Evolutionary conservation across 2,113 vertebrate species (phyloP).

Genomic region (Potamarius usumacintae): DNA sequence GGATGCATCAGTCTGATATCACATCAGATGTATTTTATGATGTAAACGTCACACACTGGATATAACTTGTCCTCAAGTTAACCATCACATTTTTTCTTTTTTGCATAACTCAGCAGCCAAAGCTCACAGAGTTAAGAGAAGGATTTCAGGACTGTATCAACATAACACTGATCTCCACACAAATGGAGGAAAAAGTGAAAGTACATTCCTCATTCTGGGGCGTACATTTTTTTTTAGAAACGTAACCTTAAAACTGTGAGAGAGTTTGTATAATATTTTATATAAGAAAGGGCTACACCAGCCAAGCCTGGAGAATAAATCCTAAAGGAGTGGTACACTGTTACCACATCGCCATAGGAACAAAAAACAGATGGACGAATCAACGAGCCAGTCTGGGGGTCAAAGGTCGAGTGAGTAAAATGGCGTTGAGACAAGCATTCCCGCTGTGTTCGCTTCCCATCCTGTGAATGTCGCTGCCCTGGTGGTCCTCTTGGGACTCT

Average conservation of each 20-base stretch:
- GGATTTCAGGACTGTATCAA: not conserved
- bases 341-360: not conserved
- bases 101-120: not conserved
- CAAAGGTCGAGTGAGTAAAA: slow-evolving; percentile 4
- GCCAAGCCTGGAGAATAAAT: slow-evolving; percentile 1
- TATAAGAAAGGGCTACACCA: slow-evolving; percentile 25
- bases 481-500: slow-evolving; percentile 8
- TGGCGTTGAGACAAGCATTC: not conserved
- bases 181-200: not conserved
- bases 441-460: slow-evolving; percentile 8
- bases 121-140: not conserved
- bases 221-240: not conserved
- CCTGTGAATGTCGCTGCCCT: slow-evolving; percentile 25
- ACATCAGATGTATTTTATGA: not conserved
- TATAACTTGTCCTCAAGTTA: not conserved
- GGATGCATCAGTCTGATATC: not conserved
- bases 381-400: slow-evolving; percentile 8
- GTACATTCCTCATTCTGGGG: not conserved
- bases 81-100: not conserved
- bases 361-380: not conserved
- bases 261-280: not conserved
- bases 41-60: not conserved
- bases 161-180: not conserved
- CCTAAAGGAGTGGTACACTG: not conserved
- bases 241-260: not conserved